Percentiles rank a stretch among this genome's conserved stretches.
phyloP scores from a whole-genome alignment of 2,888 invertebrate species.

The Pilophorus perplexus region DNA sequence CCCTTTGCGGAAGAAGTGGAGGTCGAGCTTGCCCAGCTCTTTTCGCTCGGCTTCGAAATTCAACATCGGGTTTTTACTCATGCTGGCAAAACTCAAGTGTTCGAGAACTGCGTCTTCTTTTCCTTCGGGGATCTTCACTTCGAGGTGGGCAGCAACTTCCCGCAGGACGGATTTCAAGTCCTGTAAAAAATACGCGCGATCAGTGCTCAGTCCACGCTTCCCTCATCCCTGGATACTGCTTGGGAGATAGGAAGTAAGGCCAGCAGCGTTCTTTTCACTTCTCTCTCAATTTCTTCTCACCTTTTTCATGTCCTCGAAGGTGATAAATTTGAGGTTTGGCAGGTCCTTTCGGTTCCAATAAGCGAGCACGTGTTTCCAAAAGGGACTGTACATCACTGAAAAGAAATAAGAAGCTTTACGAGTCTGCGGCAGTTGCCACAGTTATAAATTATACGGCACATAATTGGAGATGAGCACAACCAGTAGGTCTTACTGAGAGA shows the following conservation, averaged over 20 bases:
- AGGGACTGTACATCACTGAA: conserved; percentile 50
- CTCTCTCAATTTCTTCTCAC: conserved; percentile 27
- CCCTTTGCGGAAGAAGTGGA: conserved; percentile 56
- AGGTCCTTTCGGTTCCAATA: conserved; percentile 52
- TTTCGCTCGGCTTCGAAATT: conserved; percentile 56
- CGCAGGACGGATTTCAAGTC: conserved; percentile 54
- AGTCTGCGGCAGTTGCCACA: no score
- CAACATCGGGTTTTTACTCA: conserved; percentile 61
- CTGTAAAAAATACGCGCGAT: no score
- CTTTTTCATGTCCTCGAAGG: conserved; percentile 51
- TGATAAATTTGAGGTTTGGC: conserved; percentile 51
- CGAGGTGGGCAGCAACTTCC: conserved; percentile 54
- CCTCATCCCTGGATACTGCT: no score
- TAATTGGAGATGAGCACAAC: no score
- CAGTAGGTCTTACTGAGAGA: no score
- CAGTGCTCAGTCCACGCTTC: no score
- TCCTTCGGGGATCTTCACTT: conserved; percentile 51
- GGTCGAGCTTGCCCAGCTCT: conserved; percentile 51
- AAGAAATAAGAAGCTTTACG: not conserved
- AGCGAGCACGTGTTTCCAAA: conserved; percentile 51
- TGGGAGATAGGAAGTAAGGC: no score
- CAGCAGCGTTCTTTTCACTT: not conserved
- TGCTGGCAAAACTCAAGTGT: conserved; percentile 57
- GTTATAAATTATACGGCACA: no score
- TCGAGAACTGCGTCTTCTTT: conserved; percentile 52